phyloP scores from a whole-genome alignment of 1,140 invertebrate genomes.

The Philopotamus ludificatus region DNA sequence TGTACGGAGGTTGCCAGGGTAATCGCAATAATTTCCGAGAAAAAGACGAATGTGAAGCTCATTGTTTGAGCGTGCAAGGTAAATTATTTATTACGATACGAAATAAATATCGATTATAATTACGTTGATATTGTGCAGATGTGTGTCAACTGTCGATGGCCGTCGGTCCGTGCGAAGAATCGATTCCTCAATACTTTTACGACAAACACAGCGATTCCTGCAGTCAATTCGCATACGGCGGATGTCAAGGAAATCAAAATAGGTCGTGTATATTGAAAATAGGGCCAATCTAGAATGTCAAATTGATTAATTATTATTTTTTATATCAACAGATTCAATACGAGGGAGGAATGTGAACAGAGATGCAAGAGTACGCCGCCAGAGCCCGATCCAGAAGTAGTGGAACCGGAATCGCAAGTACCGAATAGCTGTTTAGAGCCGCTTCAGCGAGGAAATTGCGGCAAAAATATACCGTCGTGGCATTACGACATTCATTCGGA shows the following conservation, averaged over 20 bases:
- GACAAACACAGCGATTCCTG: conserved; percentile 72
- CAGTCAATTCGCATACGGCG: conserved; percentile 66
- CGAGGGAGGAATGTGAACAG: conserved; percentile 48
- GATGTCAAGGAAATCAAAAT: conserved; percentile 56
- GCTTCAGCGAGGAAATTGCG: conserved; percentile 72
- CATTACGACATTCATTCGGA: conserved; percentile 70
- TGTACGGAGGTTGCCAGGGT: conserved; percentile 80
- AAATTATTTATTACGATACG: no score
- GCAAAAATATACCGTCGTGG: conserved; percentile 64
- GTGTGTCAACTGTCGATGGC: conserved; percentile 68
- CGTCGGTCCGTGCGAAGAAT: conserved; percentile 69
- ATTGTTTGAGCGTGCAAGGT: conserved; percentile 73
- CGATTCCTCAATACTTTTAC: conserved; percentile 75
- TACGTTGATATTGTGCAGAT: conserved; percentile 63
- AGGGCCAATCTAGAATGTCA: background rate
- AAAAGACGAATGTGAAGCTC: conserved; percentile 73
- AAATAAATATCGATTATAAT: conserved; percentile 8
- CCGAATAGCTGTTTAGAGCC: conserved; percentile 40
- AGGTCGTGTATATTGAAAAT: conserved; percentile 42
- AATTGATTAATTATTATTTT: conserved; percentile 1
- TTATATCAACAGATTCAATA: conserved; percentile 43
- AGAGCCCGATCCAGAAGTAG: conserved; percentile 28
- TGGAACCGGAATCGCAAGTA: no score
- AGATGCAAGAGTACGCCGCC: conserved; percentile 45
- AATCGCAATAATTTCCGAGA: conserved; percentile 83